These are phyloP conservation scores for Platypus cylindrus DNA, from an alignment of 2,888 invertebrate species.

Conservation along the genomic window DNA sequence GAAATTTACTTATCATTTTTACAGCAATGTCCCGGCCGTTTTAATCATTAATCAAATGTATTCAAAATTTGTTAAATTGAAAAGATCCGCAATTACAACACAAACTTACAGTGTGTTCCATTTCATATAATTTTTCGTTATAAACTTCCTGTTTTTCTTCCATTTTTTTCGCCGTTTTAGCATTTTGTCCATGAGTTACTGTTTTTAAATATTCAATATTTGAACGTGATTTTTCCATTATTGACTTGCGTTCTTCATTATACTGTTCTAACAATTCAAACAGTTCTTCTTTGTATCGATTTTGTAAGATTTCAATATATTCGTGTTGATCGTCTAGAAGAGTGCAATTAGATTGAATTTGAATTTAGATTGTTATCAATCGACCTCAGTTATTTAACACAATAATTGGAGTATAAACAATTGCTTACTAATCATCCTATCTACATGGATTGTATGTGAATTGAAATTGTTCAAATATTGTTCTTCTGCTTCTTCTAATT, in stretches of 20 bases:
- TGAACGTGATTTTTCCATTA: constrained; percentile 33
- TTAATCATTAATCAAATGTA: no score
- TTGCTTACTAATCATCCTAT: constrained; percentile 50
- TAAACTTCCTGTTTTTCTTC: constrained; percentile 19
- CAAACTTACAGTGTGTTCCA: constrained; percentile 35
- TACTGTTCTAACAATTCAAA: constrained; percentile 40
- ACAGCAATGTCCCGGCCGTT: no score
- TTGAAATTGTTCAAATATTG: constrained; percentile 62
- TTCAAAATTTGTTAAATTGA: background rate
- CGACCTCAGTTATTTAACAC: no score
- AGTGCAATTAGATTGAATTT: no score
- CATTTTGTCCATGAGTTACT: constrained; percentile 32
- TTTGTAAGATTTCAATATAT: constrained; percentile 35
- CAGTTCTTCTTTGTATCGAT: constrained; percentile 39
- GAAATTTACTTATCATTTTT: no score
- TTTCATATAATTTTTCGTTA: constrained; percentile 35
- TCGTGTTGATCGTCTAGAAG: constrained; percentile 38
- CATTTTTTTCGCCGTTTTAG: constrained; percentile 12
- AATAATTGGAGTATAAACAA: background rate
- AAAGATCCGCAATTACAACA: background rate
- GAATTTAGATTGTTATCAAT: no score
- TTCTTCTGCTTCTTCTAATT: constrained; percentile 57
- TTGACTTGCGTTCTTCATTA: constrained; percentile 41
- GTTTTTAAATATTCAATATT: constrained; percentile 33
- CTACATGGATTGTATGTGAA: constrained; percentile 57